phyloP scores from a whole-genome alignment of 2,113 vertebrate genomes.

The Falco punctatus region DNA sequence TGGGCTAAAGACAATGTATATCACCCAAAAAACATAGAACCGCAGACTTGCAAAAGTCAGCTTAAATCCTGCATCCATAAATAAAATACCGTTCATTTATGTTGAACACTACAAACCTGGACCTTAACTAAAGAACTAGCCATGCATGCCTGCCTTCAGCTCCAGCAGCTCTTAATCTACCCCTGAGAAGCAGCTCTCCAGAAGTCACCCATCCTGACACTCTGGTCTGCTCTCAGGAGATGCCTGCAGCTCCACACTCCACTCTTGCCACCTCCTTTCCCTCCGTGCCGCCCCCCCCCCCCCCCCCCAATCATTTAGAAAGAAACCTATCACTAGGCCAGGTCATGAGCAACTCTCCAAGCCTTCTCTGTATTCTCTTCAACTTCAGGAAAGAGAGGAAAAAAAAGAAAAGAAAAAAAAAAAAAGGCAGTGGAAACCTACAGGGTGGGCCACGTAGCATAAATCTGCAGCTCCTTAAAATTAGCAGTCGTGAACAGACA shows the following conservation, averaged over 20 bases:
- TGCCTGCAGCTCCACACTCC: neutral
- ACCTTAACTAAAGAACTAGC: neutral
- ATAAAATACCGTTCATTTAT: neutral
- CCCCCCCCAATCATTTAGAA: neutral
- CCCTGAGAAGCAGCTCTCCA: neutral
- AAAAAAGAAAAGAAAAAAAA: neutral
- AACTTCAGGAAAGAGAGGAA: neutral
- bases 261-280: neutral
- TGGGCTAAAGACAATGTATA: neutral
- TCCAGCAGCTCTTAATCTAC: no score
- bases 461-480: neutral
- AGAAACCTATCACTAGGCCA: neutral
- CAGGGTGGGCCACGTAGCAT: neutral
- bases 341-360: neutral
- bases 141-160: neutral
- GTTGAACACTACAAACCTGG: neutral
- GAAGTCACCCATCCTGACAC: neutral
- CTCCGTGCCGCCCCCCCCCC: neutral
- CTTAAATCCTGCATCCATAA: neutral
- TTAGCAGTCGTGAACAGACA: neutral
- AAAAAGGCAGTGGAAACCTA: neutral
- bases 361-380: neutral
- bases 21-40: neutral
- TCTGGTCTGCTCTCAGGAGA: neutral
- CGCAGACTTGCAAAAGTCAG: neutral